phyloP scores from a whole-genome alignment of 2,113 vertebrate species.

The Indri indri region DNA sequence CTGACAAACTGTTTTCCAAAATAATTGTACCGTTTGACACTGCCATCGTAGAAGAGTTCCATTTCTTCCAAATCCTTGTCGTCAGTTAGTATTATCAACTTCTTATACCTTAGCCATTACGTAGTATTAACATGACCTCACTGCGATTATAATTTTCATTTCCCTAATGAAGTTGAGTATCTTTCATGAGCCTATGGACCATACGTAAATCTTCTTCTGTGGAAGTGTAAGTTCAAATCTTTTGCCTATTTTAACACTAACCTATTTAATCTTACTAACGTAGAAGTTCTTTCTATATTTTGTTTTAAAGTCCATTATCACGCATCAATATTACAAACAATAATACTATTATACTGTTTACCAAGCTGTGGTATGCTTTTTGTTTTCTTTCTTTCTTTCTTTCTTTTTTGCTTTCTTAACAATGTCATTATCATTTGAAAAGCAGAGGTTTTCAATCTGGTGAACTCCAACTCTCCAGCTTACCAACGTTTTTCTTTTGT shows the following conservation, averaged over 20 bases:
- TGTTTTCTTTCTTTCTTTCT: not conserved
- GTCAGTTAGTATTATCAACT: not conserved
- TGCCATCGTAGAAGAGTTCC: not conserved
- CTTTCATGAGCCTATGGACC: not conserved
- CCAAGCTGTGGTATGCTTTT: not conserved
- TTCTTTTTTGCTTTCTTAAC: not conserved
- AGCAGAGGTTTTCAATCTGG: not conserved
- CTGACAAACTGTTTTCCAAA: not conserved
- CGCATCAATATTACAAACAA: slow-evolving; percentile 2
- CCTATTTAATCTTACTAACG: not conserved
- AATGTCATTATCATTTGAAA: not conserved
- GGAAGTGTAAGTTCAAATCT: not conserved
- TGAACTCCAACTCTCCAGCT: not conserved
- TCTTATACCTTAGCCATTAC: not conserved
- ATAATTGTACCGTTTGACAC: not conserved
- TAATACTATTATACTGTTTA: not conserved
- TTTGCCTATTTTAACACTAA: not conserved
- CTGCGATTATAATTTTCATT: not conserved
- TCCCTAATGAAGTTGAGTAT: not conserved
- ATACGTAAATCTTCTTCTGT: not conserved
- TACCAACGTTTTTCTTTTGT: not conserved
- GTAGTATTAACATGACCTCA: not conserved
- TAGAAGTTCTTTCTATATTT: not conserved
- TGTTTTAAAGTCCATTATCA: slow-evolving; percentile 36
- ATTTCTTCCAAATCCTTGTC: not conserved